Conservation (phyloP, 2,888 invertebrate genomes). For the Morinoia aosen region DNA sequence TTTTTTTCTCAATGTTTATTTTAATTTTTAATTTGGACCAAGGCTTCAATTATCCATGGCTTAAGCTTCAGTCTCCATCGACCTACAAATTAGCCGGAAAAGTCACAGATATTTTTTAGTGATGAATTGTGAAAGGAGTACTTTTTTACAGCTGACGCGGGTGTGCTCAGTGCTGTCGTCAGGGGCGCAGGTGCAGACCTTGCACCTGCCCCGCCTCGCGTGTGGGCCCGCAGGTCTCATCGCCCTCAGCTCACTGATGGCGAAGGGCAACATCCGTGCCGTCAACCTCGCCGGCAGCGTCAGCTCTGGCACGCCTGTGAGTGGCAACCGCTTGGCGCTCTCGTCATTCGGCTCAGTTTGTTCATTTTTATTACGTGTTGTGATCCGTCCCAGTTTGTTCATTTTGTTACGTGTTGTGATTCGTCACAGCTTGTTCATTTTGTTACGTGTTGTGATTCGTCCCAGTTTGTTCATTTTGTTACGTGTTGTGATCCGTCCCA, state of each 20-base stretch:
- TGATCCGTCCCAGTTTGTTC: too few species aligned
- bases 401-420: too few species aligned
- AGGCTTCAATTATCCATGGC: background rate
- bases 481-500: too few species aligned
- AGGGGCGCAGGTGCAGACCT: conserved; percentile 74
- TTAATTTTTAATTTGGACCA: background rate
- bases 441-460: too few species aligned
- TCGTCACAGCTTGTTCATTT: too few species aligned
- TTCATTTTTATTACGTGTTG: too few species aligned
- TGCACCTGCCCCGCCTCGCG: conserved; percentile 75
- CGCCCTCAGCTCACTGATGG: conserved; percentile 62
- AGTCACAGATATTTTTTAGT: background rate
- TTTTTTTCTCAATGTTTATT: background rate
- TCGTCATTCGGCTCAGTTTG: too few species aligned
- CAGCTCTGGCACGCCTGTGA: conserved; percentile 66
- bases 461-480: too few species aligned
- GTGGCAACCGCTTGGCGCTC: background rate
- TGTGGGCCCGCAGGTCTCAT: conserved; percentile 63
- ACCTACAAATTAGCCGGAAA: background rate
- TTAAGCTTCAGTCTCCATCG: background rate
- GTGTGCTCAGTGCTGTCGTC: conserved; percentile 74
- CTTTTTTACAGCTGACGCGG: conserved; percentile 73
- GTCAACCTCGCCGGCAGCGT: conserved; percentile 67
- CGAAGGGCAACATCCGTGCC: conserved; percentile 58
- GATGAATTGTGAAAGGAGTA: background rate